Conservation (phyloP, 2,113 vertebrate genomes). For the Bostrychus sinensis region DNA sequence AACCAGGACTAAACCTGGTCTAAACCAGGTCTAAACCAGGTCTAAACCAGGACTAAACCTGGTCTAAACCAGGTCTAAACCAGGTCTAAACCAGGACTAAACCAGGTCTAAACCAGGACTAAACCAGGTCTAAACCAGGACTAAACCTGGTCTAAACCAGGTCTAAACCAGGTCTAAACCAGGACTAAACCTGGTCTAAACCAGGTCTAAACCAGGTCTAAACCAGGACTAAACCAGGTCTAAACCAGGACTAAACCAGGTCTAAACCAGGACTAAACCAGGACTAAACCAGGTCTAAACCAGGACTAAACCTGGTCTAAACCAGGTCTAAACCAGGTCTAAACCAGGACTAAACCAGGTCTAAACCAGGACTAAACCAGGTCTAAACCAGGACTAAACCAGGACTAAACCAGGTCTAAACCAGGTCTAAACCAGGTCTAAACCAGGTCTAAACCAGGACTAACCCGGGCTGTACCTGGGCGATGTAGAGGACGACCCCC, state of each 20-base stretch:
- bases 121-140: background rate
- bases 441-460: background rate
- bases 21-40: background rate
- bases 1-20: too few relatives aligned
- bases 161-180: too few relatives aligned
- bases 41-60: too few relatives aligned
- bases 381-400: background rate
- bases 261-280: background rate
- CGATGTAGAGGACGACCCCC: slow-evolving; percentile 43
- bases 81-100: too few relatives aligned
- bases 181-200: too few relatives aligned
- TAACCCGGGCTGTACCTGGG: slow-evolving; percentile 43
- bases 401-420: background rate
- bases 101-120: too few relatives aligned
- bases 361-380: background rate
- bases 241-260: background rate
- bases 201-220: background rate
- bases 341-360: background rate
- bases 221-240: background rate
- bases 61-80: background rate
- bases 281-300: background rate
- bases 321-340: background rate
- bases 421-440: background rate
- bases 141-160: too few relatives aligned
- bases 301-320: background rate